Base-by-base conservation (phyloP, 92 coral and sea anemone species). In the Porites divaricata region DNA sequence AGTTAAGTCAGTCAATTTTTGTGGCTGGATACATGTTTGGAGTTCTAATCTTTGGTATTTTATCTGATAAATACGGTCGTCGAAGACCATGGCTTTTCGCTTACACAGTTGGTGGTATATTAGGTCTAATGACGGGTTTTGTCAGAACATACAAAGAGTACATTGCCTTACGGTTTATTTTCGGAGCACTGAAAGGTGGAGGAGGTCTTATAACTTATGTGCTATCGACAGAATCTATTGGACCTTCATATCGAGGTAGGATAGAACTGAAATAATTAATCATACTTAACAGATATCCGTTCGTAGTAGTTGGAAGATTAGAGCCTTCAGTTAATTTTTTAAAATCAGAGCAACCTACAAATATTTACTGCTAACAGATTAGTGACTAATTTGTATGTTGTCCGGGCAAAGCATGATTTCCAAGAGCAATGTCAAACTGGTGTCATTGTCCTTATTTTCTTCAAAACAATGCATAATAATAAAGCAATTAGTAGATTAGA, bases 161-260 rank as follows among this genome's bases (percentile, higher is more conserved):
- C 77, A 57, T 93, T 5, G 45, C 79, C 41, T 81, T 90, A 51
- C 90, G 98, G 0, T 90, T 93, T 45, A 13, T 87, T 9, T 77
- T 89, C 63, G 98, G 98, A 10, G 35, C 88, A 8, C 51, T 93
- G 16, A 83, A 79, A 14, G 94, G 95, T 4, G 98, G 98, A 2
- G 91, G 90, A 24, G 81, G 88, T 9, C 87, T 95, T 4, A 74
- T 95, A 20, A 24, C 84, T 5, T 95, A 89, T 62, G 94, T 95
- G 23, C 77, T 93, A 51, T 63, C 93, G 16, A 93, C 98, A 3
- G 98, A 95, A 75, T 84, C 89, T 6, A 91, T 93, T 53, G 98
- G 98, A 11, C 91, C 93, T 12, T 62, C 92, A 1, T 93, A 93
- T 75, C 73, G 98, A 88, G 98, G 98, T 95, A 59, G n/a, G 91